Percentiles rank a stretch among this genome's conserved stretches.
Evolutionary conservation across 2,797 vertebrate genomes (phyloP).

Genomic region (Nothura maculosa): DNA sequence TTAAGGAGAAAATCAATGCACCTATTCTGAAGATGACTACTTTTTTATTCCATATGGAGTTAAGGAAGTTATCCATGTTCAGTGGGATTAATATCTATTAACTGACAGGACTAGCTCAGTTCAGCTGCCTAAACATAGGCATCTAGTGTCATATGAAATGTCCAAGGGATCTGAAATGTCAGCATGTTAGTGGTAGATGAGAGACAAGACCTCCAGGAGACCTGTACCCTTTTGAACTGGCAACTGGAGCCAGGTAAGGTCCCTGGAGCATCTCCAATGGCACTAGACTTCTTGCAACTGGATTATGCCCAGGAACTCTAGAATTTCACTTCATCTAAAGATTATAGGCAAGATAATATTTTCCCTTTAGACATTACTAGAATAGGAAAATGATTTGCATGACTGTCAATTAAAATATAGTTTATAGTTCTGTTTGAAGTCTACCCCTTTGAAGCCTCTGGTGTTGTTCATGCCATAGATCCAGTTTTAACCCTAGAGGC

Average conservation of each 20-base stretch:
- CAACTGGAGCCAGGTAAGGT: neutral
- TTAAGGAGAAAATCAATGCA: neutral
- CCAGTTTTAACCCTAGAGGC: neutral
- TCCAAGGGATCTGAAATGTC: neutral
- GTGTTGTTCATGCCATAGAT: neutral
- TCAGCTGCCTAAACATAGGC: neutral
- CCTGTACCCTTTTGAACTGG: neutral
- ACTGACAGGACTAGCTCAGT: neutral
- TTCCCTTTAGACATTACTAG: neutral
- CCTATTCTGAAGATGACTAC: neutral
- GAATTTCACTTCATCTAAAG: neutral
- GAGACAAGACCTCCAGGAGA: neutral
- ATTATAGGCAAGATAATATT: neutral
- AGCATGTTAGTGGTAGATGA: neutral
- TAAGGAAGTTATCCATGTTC: neutral
- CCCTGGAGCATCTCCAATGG: neutral
- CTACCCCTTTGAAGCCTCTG: neutral
- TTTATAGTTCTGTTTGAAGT: constrained; percentile 26
- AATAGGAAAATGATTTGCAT: fast-evolving
- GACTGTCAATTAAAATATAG: neutral
- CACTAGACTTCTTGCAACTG: neutral
- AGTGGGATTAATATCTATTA: neutral
- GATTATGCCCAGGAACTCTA: neutral
- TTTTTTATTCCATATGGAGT: neutral
- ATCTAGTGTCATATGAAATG: neutral